These are phyloP conservation scores for Calosoma granatense DNA, from an alignment of 1,140 invertebrate genomes.

Conservation along the genomic window DNA sequence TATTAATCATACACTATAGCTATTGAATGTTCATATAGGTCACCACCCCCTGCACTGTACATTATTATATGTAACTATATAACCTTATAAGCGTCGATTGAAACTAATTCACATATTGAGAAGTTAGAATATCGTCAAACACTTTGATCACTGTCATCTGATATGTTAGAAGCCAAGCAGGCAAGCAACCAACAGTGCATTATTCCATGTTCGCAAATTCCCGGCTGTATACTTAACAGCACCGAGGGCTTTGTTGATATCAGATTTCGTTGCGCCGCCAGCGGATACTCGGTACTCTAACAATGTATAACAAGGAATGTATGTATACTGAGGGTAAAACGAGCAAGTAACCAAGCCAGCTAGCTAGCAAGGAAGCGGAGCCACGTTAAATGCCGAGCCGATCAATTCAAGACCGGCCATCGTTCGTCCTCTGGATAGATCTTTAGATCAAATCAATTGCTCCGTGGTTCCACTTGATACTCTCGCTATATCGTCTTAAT, in stretches of 20 bases:
- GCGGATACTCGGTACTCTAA: not conserved
- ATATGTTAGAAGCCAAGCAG: too few species aligned
- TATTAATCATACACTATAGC: too few species aligned
- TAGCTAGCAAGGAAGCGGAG: not conserved
- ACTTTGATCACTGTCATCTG: too few species aligned
- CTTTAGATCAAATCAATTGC: conserved; percentile 8
- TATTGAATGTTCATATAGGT: too few species aligned
- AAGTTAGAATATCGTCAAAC: too few species aligned
- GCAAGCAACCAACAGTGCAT: conserved; percentile 1
- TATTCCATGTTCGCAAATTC: not conserved
- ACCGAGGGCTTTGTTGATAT: conserved; percentile 1
- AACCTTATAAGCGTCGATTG: too few species aligned
- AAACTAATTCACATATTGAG: too few species aligned
- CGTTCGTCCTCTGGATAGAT: not conserved
- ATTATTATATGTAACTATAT: too few species aligned
- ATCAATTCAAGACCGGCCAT: not conserved
- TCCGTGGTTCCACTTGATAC: conserved; percentile 3
- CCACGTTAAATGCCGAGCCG: not conserved
- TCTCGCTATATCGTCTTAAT: not conserved
- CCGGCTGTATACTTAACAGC: not conserved
- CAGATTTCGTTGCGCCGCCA: not conserved
- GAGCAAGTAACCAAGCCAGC: too few species aligned
- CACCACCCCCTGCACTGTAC: too few species aligned
- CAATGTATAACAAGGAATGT: conserved; percentile 6
- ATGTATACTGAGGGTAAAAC: too few species aligned